Evolutionary conservation across 2,113 vertebrate genomes (phyloP).

Genomic region (Leiothrix lutea): DNA sequence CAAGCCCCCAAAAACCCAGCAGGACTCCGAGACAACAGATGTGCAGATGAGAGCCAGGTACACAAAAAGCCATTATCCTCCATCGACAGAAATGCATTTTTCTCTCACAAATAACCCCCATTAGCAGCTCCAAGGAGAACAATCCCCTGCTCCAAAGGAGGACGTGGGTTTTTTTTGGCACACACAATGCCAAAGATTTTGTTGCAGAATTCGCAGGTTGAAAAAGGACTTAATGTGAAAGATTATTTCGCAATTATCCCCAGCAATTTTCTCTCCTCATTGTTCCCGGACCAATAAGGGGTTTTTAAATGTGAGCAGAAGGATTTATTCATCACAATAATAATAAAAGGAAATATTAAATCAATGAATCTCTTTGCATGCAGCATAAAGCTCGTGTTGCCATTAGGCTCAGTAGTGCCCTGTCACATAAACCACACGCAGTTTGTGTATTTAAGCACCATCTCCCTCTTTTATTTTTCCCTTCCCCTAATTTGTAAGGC

Average conservation of each 20-base stretch:
- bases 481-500: conserved; percentile 9
- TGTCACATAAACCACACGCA: conserved; percentile 19
- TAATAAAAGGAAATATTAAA: conserved; percentile 55
- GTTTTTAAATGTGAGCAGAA: conserved; percentile 36
- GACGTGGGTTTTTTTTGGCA: too few relatives aligned
- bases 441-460: not conserved
- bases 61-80: not conserved
- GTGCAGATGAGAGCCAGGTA: not conserved
- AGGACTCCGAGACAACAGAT: not conserved
- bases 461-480: not conserved
- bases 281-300: not conserved
- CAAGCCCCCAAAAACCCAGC: not conserved
- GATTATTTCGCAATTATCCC: conserved; percentile 46
- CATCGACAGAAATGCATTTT: not conserved
- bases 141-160: not conserved
- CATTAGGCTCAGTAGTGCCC: not conserved
- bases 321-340: conserved; percentile 61
- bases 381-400: not conserved
- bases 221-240: conserved; percentile 20
- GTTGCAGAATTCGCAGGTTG: not conserved
- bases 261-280: conserved; percentile 51
- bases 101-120: not conserved
- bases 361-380: conserved; percentile 50
- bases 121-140: not conserved
- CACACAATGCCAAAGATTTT: not conserved